Evolutionary conservation across 2,113 vertebrate genomes (phyloP).

Genomic region (Ranitomeya variabilis): DNA sequence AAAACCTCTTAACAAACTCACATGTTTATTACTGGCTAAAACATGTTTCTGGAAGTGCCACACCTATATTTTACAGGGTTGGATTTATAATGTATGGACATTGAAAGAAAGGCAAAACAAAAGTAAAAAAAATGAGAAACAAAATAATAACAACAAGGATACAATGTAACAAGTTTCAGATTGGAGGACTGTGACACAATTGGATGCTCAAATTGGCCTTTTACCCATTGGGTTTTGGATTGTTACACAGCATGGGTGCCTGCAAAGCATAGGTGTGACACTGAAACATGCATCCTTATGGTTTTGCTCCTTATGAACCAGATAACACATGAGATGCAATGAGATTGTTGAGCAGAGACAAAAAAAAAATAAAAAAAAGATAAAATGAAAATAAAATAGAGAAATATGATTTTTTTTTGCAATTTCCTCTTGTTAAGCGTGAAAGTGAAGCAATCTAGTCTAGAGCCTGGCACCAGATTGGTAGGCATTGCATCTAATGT

Average conservation of each 20-base stretch:
- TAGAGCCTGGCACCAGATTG: constrained; percentile 65
- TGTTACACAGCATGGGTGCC: constrained; percentile 63
- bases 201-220: not conserved
- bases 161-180: not conserved
- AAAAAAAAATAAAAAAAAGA: constrained; percentile 51
- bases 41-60: constrained; percentile 99
- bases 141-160: not conserved
- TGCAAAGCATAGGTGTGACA: constrained; percentile 98
- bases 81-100: constrained; percentile 55
- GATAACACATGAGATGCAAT: constrained; percentile 99
- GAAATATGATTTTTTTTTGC: constrained; percentile 61
- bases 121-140: not conserved
- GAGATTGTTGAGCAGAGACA: constrained; percentile 71
- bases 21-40: constrained; percentile 99
- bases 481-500: constrained; percentile 98
- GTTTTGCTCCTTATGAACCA: constrained; percentile 99
- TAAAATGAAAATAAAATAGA: not conserved
- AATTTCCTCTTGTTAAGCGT: constrained; percentile 63
- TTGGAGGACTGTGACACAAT: not conserved
- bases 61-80: constrained; percentile 92
- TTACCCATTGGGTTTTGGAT: constrained; percentile 39
- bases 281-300: constrained; percentile 99
- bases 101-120: constrained; percentile 23
- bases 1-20: constrained; percentile 90
- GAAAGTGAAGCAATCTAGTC: constrained; percentile 59